Evolutionary conservation across 2,113 vertebrate genomes (phyloP).

Genomic region (Fulica atra): DNA sequence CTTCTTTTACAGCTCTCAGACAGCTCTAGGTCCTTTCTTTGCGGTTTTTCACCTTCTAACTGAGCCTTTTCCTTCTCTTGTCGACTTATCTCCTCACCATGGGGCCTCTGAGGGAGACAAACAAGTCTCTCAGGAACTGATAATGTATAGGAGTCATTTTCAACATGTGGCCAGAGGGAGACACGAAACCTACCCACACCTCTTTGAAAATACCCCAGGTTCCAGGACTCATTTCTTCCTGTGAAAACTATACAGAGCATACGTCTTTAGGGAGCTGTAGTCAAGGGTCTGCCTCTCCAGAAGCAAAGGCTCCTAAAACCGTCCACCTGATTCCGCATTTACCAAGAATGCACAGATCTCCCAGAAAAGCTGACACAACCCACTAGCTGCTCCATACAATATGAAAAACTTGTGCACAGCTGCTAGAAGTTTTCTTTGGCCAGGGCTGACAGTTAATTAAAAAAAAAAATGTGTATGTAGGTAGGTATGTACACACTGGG

Average conservation of each 20-base stretch:
- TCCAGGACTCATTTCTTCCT: background rate
- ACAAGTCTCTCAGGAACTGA: constrained; percentile 26
- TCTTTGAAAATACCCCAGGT: background rate
- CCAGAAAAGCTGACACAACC: background rate
- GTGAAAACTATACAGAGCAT: background rate
- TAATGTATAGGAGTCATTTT: background rate
- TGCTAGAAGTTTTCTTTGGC: background rate
- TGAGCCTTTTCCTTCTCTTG: background rate
- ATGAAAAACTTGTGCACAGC: background rate
- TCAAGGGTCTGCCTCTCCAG: background rate
- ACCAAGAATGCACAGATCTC: background rate
- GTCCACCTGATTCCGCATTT: background rate
- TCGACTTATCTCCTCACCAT: background rate
- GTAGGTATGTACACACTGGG: background rate
- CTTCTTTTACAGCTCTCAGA: background rate
- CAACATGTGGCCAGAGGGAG: background rate
- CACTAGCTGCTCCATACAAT: background rate
- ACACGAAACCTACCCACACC: background rate
- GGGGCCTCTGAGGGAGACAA: constrained; percentile 8
- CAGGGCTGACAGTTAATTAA: background rate
- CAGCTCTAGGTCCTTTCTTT: background rate
- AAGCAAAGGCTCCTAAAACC: background rate
- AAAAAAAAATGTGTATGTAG: background rate
- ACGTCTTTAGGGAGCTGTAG: background rate
- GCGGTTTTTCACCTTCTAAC: background rate